Evolutionary conservation across 2,113 vertebrate species (phyloP), one percentile per base, ranked within the genome.

Genomic region (Pygoscelis adeliae): DNA sequence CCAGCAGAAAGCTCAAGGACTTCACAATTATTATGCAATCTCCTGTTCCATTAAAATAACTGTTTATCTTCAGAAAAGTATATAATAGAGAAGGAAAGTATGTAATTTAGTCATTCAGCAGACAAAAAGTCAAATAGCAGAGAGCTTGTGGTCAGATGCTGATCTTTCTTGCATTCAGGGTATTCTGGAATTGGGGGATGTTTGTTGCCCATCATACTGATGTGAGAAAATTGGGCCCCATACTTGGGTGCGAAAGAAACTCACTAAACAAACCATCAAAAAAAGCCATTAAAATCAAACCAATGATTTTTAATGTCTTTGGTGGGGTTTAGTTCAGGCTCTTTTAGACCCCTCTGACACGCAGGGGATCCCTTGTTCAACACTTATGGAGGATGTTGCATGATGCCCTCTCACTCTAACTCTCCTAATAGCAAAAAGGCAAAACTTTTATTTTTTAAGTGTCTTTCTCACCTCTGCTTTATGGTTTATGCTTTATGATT

Each of bases 1-100:
- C 95, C 67, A 87, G 76, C 32, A 22, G 81, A 96, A 95, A 91
- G 76, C n/a, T 91, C 62, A 32, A 55, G 72, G 90, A 73, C 79
- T 89, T 89, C 73, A 72, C 53, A 90, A 66, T 67, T 82, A 58
- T 91, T 93, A 71, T 84, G 65, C 79, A 94, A 78, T 89, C 83
- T 86, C 50, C 74, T 40, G 36, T 86, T 94, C 78, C 40, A 73
- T 63, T 73, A 89, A 93, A 96, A 84, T 52, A 92, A 82, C 77
- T 86, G 38, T 80, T 90, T 93, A 55, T 94, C 87, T 93, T 95
- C 46, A 87, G 58, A 69, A 53, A 81, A 91, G 42, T 69, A 40
- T 61, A 90, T 61, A 74, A 55, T 42, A 91, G 59, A 69, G 46
- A 76, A 87, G 29, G 11, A 63, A 90, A 90, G 11, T 38, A 20